phyloP scores from a whole-genome alignment of 2,113 vertebrate species.

The Elachura formosa region DNA sequence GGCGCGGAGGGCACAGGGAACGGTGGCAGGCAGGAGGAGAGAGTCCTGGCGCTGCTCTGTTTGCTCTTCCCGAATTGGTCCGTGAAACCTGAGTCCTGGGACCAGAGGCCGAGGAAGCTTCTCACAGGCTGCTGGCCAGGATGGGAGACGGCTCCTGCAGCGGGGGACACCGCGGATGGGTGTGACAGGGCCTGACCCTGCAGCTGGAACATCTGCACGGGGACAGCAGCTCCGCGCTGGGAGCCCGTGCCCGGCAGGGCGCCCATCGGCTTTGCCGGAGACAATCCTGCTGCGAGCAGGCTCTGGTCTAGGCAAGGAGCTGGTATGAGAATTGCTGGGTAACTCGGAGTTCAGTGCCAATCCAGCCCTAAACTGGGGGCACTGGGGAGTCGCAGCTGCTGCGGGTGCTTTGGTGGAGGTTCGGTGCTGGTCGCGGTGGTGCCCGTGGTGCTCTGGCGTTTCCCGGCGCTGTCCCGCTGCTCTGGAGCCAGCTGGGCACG shows the following conservation, averaged over 20 bases:
- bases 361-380: background rate
- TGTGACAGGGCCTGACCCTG: background rate
- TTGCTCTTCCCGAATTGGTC: background rate
- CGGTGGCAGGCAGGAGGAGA: background rate
- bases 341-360: background rate
- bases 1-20: background rate
- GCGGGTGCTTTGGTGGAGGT: fast-evolving
- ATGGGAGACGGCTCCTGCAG: background rate
- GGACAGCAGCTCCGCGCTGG: background rate
- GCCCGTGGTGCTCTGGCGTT: fast-evolving
- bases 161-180: background rate
- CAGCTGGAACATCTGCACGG: background rate
- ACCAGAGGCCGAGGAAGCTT: background rate
- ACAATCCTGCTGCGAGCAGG: background rate
- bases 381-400: background rate
- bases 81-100: background rate
- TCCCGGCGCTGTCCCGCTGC: fast-evolving
- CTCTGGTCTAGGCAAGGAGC: background rate
- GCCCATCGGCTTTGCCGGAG: fast-evolving
- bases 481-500: fast-evolving
- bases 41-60: background rate
- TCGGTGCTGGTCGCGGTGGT: background rate
- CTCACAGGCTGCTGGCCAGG: background rate
- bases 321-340: background rate
- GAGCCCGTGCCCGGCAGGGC: fast-evolving